Evolutionary conservation across 2,888 invertebrate species (phyloP).

Genomic region (Meteorus colon): DNA sequence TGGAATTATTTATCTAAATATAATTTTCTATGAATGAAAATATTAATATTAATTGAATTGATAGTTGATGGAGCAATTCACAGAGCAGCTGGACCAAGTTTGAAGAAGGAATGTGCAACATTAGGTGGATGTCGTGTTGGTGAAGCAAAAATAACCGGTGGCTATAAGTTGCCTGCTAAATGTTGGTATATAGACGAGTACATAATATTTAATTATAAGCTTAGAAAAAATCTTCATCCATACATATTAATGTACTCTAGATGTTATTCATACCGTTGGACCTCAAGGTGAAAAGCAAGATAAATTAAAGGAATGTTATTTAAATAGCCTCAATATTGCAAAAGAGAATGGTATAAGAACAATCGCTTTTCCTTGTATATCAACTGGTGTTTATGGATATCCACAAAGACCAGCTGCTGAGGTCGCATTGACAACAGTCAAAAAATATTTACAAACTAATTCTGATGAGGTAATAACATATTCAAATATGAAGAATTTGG

Average conservation of each 20-base stretch:
- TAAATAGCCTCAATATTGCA: slow-evolving; percentile 78
- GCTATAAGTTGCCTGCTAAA: slow-evolving; percentile 88
- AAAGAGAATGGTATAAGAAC: slow-evolving; percentile 77
- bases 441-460: slow-evolving; percentile 78
- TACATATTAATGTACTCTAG: slow-evolving; percentile 74
- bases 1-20: neutral
- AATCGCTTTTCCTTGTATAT: slow-evolving; percentile 92
- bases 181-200: slow-evolving; percentile 76
- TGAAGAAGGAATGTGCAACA: slow-evolving; percentile 82
- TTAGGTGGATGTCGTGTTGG: slow-evolving; percentile 87
- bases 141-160: slow-evolving; percentile 87
- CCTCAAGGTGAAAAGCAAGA: slow-evolving; percentile 83
- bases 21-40: neutral
- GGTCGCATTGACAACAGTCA: slow-evolving; percentile 81
- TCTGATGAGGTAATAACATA: slow-evolving; percentile 71
- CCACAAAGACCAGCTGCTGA: slow-evolving; percentile 86
- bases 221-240: neutral
- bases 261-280: slow-evolving; percentile 93
- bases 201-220: neutral
- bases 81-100: slow-evolving; percentile 81
- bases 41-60: slow-evolving; percentile 38
- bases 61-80: slow-evolving; percentile 93
- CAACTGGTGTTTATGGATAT: slow-evolving; percentile 94
- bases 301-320: slow-evolving; percentile 82
- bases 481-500: too few relatives aligned